Base-by-base conservation (phyloP, 2,888 invertebrate genomes). In the Ryuthela nishihirai region DNA sequence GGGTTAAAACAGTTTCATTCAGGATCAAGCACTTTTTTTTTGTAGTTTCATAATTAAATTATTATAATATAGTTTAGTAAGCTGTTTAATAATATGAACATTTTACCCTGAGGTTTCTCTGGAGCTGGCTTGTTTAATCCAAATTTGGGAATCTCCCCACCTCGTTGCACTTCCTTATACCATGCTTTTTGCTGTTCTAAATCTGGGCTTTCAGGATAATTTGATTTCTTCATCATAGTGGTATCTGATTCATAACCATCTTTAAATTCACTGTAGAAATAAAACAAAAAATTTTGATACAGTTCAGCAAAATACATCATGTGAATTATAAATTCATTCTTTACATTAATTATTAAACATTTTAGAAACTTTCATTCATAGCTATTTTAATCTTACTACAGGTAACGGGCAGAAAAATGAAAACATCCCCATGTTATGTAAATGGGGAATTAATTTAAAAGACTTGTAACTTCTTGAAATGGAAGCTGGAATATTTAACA, bases 171-270 rank as follows among this genome's bases (percentile, higher is more conserved):
- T 64, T 83, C 85, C 71, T 86, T 85, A 76, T 97, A 97, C 10
- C 86, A 87, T 61, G 85, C 83, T 62, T 85, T 90, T 85, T 71
- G 92, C 88, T n/a, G 84, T 15, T 46, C 43, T 7, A 39, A 36
- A 42, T 29, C 36, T 15, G 40, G 32, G 17, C 41, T 40, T n/a
- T 44, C 44, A 10, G 42, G 42, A 15, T 46, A 38, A 1, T 36
- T 48, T 21, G 43, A 18, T 39, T 58, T 62, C 7, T 42, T 38
- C 12, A 40, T 38, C 23, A 49, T 26, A 12, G 88, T 90, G 5
- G 91, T 90, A 75, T 92, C 92, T 67, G 90, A 90, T 73, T 91
- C 90, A 75, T 92, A 92, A 15, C 91, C 91, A 15, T 91, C 90
- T 75, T 90, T 91, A 47, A 89, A 78, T 43, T 88, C 88, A 75